These are phyloP conservation scores for Porites cylindrica DNA, from an alignment of 92 coral and sea anemone genomes.

Conservation along the genomic window DNA sequence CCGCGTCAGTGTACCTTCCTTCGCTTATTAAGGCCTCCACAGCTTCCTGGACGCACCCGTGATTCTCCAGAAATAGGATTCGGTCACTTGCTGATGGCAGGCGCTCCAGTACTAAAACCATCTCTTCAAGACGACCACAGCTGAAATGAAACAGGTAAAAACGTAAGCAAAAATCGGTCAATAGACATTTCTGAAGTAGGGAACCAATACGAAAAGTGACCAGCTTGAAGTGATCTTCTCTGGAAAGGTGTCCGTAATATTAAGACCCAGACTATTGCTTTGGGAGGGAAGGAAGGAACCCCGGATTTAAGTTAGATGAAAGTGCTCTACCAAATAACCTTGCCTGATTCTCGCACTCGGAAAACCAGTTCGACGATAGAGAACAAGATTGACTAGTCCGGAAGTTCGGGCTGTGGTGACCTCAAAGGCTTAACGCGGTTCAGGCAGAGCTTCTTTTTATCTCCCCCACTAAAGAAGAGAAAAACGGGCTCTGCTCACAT, in stretches of 20 bases:
- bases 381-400: too few relatives aligned
- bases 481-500: too few relatives aligned
- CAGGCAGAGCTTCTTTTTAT: too few relatives aligned
- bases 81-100: constrained; percentile 83
- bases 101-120: constrained; percentile 81
- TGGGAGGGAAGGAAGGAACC: too few relatives aligned
- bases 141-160: not conserved
- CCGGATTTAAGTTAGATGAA: too few relatives aligned
- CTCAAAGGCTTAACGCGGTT: too few relatives aligned
- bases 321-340: too few relatives aligned
- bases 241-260: not conserved
- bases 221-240: not conserved
- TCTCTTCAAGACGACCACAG: constrained; percentile 61
- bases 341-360: too few relatives aligned
- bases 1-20: constrained; percentile 81
- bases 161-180: not conserved
- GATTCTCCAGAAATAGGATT: constrained; percentile 79
- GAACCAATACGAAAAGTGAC: not conserved
- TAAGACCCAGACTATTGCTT: too few relatives aligned
- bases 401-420: too few relatives aligned
- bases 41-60: constrained; percentile 85
- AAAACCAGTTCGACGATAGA: too few relatives aligned
- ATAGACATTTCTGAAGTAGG: not conserved
- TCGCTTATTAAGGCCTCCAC: constrained; percentile 75
- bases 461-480: too few relatives aligned